Evolutionary conservation across 2,797 vertebrate species (phyloP), one percentile per base, ranked within the genome.

Genomic region (Darevskia mixta): DNA sequence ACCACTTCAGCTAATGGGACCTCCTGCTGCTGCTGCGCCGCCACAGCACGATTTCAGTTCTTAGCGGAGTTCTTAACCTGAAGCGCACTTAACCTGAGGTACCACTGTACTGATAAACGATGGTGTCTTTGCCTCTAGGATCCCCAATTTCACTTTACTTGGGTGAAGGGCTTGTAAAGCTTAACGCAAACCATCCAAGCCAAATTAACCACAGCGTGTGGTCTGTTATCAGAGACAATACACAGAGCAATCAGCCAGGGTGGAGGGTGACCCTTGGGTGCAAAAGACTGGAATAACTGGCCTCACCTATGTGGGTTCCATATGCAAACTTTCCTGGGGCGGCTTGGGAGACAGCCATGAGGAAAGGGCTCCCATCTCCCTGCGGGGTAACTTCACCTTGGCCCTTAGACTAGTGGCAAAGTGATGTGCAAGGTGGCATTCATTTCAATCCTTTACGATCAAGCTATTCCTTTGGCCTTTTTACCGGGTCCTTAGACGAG

Each of bases 141-240:
- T 9, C 72, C 3, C 10, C n/a, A 4, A 5, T 38, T 71, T 83
- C 38, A 23, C 71, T 17, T n/a, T 72, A 72, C 20, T 82, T 32
- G 0, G 1, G 84, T 81, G 69, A 91, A 77, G 85, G 92, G 72
- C n/a, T 45, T 49, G 20, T 49, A 49, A 72, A 49, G 13, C 10
- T 27, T 82, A 67, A 67, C 43, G 32, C 10, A 86, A 93, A 72
- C 78, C 77, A 41, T 82, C 85, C 91, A 75, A 91, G 58, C 23
- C 80, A 85, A 92, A 94, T 89, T 86, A 89, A 92, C 91, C 91
- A 83, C 79, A 67, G 64, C n/a, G 4, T 73, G 18, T 90, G 43
- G 49, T 49, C 49, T 49, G 49, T 49, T 49, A 49, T 49, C 49
- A 49, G 88, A 92, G 91, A 85, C 86, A 73, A 43, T 35, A 81